Percentiles rank a stretch among this genome's conserved stretches.
Evolutionary conservation across 2,113 vertebrate genomes (phyloP).

Genomic region (Bubo bubo): DNA sequence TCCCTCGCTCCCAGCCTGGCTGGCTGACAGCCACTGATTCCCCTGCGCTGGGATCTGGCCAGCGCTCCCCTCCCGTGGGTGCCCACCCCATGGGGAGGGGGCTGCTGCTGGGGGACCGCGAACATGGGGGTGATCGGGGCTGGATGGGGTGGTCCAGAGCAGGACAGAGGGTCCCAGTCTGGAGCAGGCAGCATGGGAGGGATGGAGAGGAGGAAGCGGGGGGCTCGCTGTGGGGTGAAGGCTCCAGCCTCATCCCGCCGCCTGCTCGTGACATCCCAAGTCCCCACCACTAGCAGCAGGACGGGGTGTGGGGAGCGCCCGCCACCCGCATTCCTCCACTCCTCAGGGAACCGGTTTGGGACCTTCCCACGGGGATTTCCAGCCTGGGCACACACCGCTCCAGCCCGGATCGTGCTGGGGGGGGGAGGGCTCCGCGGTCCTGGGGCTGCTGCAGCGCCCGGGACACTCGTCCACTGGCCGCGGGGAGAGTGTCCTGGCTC

Average conservation of each 20-base stretch:
- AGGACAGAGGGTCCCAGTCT: background rate
- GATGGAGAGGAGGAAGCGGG: background rate
- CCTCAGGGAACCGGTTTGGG: background rate
- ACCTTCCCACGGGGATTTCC: constrained; percentile 64
- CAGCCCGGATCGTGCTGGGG: background rate
- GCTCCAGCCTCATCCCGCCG: background rate
- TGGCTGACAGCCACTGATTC: fast-evolving
- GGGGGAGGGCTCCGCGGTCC: background rate
- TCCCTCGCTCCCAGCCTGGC: background rate
- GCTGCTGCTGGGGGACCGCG: fast-evolving
- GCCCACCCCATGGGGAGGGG: background rate
- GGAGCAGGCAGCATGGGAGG: background rate
- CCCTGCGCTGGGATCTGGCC: background rate
- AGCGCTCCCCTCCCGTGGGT: fast-evolving
- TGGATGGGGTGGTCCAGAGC: background rate
- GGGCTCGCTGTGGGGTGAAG: background rate
- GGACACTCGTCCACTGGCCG: background rate
- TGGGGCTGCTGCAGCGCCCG: background rate
- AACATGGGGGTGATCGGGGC: fast-evolving
- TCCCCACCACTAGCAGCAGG: background rate
- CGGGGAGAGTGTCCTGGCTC: background rate
- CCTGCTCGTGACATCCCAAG: background rate
- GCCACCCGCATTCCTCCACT: background rate
- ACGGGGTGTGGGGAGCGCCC: background rate
- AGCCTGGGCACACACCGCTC: constrained; percentile 8